Evolutionary conservation across 1,140 invertebrate genomes (phyloP).

Genomic region (Apis cerana): DNA sequence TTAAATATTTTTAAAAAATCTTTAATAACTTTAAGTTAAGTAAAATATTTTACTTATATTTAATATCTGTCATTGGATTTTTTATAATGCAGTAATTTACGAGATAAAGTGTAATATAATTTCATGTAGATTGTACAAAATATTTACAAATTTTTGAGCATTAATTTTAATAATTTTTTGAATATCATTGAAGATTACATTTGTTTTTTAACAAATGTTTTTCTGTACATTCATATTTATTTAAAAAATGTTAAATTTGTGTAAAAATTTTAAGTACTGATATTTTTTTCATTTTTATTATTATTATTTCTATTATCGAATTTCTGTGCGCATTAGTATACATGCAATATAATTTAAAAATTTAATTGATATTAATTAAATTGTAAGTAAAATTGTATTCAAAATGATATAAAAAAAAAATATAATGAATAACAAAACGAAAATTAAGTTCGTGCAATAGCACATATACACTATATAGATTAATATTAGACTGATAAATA

Average conservation of each 20-base stretch:
- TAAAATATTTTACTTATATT: constrained; percentile 32
- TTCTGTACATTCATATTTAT: constrained; percentile 35
- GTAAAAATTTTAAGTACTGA: constrained; percentile 16
- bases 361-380: constrained; percentile 15
- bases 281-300: constrained; percentile 22
- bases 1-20: constrained; percentile 41
- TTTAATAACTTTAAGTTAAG: constrained; percentile 28
- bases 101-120: constrained; percentile 18
- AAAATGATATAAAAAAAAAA: constrained; percentile 19
- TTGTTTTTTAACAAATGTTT: constrained; percentile 17
- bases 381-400: constrained; percentile 52
- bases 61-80: not conserved
- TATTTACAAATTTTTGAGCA: constrained; percentile 27
- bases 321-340: constrained; percentile 18
- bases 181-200: not conserved
- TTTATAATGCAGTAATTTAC: constrained; percentile 46
- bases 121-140: constrained; percentile 30
- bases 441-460: constrained; percentile 27
- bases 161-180: constrained; percentile 15
- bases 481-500: constrained; percentile 55
- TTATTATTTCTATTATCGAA: not conserved
- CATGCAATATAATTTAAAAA: constrained; percentile 1
- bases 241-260: constrained; percentile 5
- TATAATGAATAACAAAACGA: constrained; percentile 24
- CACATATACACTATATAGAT: constrained; percentile 35